Conservation (phyloP, 2,888 invertebrate genomes). For the Andrena haemorrhoa region DNA sequence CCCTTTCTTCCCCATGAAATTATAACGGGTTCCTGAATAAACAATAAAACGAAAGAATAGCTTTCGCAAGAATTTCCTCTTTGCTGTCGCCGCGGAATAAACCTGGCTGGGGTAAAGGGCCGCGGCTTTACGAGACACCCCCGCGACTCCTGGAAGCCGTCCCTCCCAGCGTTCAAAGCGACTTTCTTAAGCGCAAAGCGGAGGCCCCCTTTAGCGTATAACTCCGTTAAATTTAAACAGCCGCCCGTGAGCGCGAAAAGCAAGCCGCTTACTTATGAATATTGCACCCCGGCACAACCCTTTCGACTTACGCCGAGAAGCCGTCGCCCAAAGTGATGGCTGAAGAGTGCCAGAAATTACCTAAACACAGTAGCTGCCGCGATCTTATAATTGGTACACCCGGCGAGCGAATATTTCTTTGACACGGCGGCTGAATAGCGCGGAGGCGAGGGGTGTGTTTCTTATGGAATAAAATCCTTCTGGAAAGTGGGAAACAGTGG, state of each 20-base stretch:
- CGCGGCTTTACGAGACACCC: slow-evolving; percentile 42
- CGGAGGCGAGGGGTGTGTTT: not conserved
- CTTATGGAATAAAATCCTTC: no score
- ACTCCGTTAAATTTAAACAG: slow-evolving; percentile 69
- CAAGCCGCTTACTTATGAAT: slow-evolving; percentile 64
- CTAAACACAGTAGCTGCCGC: not conserved
- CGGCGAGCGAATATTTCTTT: not conserved
- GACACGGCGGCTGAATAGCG: not conserved
- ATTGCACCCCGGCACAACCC: slow-evolving; percentile 62
- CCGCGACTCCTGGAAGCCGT: slow-evolving; percentile 35
- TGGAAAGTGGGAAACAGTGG: not conserved
- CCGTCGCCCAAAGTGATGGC: slow-evolving; percentile 19
- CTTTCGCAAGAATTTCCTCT: slow-evolving; percentile 45
- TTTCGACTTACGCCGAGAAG: slow-evolving; percentile 37
- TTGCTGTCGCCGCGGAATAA: slow-evolving; percentile 50
- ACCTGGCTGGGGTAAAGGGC: slow-evolving; percentile 29
- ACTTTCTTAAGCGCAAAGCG: slow-evolving; percentile 62
- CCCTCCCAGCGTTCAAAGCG: slow-evolving; percentile 42
- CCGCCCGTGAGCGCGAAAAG: slow-evolving; percentile 56
- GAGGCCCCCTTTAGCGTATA: slow-evolving; percentile 58
- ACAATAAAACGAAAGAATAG: slow-evolving; percentile 62
- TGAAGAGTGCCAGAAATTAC: slow-evolving; percentile 17
- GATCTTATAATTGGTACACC: slow-evolving; percentile 7
- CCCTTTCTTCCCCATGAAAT: slow-evolving; percentile 53
- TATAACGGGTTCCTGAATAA: slow-evolving; percentile 59